Conservation (phyloP, 2,797 vertebrate species). For the Anolis apletophallus region DNA sequence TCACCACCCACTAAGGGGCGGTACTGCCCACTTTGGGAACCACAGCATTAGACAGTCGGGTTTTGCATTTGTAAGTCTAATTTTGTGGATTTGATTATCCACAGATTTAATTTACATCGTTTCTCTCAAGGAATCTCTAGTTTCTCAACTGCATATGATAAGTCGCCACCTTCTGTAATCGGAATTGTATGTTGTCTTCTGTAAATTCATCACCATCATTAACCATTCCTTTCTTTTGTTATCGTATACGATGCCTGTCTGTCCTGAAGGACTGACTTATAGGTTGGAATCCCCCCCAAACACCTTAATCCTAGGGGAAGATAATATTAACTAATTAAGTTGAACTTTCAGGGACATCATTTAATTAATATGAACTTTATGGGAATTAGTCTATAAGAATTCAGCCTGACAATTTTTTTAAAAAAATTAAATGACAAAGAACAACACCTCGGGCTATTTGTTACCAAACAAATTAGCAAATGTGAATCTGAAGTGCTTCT, state of each 20-base stretch:
- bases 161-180: too few species aligned
- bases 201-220: neutral
- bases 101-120: too few species aligned
- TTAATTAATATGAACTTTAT: slow-evolving; percentile 86
- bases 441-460: slow-evolving; percentile 63
- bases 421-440: slow-evolving; percentile 60
- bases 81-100: too few species aligned
- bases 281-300: slow-evolving; percentile 78
- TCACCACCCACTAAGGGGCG: too few species aligned
- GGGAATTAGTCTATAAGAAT: slow-evolving; percentile 75
- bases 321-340: slow-evolving; percentile 90
- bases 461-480: slow-evolving; percentile 56
- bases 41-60: too few species aligned
- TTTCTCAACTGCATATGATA: too few species aligned
- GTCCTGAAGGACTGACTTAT: slow-evolving; percentile 24
- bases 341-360: slow-evolving; percentile 88
- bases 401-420: slow-evolving; percentile 76
- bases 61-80: too few species aligned
- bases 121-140: too few species aligned
- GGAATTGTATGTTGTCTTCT: neutral
- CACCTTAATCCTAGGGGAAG: slow-evolving; percentile 80
- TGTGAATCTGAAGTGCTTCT: slow-evolving; percentile 44
- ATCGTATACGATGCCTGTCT: neutral
- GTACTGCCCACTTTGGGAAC: too few species aligned
- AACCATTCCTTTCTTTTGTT: neutral